phyloP scores from a whole-genome alignment of 1,140 invertebrate genomes.

The Hormaphis cornu region DNA sequence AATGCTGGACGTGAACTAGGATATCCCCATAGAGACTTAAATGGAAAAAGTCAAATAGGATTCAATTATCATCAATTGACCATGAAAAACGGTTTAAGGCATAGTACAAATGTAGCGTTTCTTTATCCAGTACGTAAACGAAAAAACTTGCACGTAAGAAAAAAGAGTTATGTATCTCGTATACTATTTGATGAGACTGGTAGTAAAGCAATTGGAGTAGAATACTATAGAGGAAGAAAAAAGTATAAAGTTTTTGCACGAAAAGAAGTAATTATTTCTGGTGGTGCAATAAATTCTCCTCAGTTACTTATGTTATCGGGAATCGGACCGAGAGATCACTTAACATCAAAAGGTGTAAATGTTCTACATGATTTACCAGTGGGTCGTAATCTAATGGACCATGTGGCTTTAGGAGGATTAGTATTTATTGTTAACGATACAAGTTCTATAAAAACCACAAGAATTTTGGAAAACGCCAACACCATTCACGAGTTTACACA shows the following conservation, averaged over 20 bases:
- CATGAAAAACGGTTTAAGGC: conserved; percentile 59
- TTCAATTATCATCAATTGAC: conserved; percentile 50
- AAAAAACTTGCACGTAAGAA: conserved; percentile 56
- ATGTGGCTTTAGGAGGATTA: conserved; percentile 59
- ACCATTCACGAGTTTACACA: conserved; percentile 45
- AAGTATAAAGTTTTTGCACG: conserved; percentile 50
- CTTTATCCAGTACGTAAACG: conserved; percentile 54
- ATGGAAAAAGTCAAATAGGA: conserved; percentile 46
- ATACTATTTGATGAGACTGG: conserved; percentile 59
- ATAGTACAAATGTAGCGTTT: conserved; percentile 64
- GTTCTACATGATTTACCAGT: conserved; percentile 62
- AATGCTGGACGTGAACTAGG: conserved; percentile 46
- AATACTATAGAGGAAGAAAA: conserved; percentile 48
- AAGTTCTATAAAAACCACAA: conserved; percentile 35
- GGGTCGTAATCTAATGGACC: conserved; percentile 70
- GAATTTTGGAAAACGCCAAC: conserved; percentile 36
- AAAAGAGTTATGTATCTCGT: conserved; percentile 55
- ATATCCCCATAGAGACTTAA: conserved; percentile 48
- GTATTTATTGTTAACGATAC: conserved; percentile 54
- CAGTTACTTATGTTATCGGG: conserved; percentile 74
- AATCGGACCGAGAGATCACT: conserved; percentile 61
- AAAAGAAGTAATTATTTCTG: conserved; percentile 68
- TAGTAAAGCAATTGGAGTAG: conserved; percentile 56
- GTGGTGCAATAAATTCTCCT: conserved; percentile 63
- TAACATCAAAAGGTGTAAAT: conserved; percentile 50